These are phyloP conservation scores for Philereme transversata DNA, from an alignment of 2,888 invertebrate genomes.

Conservation along the genomic window DNA sequence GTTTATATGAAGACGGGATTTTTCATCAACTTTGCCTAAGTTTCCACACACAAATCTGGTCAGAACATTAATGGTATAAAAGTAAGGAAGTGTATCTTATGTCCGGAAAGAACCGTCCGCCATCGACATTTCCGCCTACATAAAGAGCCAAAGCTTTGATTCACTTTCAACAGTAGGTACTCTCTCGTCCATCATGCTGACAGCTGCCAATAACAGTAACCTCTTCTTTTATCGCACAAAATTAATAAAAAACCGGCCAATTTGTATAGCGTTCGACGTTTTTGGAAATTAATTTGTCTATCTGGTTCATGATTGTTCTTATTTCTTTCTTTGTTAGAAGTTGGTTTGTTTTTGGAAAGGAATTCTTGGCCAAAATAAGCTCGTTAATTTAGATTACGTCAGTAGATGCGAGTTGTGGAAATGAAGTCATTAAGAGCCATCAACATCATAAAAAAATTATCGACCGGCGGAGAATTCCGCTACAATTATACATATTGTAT, in stretches of 20 bases:
- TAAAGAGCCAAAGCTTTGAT: constrained; percentile 31
- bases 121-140: constrained; percentile 12
- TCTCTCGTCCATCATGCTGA: constrained; percentile 63
- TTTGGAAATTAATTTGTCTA: constrained; percentile 32
- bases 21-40: no score
- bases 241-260: constrained; percentile 43
- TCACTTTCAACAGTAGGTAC: constrained; percentile 40
- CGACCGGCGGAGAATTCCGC: no score
- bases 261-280: constrained; percentile 35
- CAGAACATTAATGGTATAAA: neutral
- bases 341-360: no score
- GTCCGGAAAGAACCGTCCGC: neutral
- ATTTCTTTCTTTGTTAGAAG: neutral
- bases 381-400: no score
- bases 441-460: no score
- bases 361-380: no score
- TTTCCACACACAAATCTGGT: no score
- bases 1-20: no score
- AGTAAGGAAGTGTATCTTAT: neutral
- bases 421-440: no score
- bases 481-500: no score
- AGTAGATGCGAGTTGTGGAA: no score
- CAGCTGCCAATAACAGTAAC: constrained; percentile 71
- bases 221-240: constrained; percentile 59
- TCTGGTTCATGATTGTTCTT: neutral